These are phyloP conservation scores for Leucophenga maculata DNA, from an alignment of 2,888 invertebrate genomes.

Conservation along the genomic window DNA sequence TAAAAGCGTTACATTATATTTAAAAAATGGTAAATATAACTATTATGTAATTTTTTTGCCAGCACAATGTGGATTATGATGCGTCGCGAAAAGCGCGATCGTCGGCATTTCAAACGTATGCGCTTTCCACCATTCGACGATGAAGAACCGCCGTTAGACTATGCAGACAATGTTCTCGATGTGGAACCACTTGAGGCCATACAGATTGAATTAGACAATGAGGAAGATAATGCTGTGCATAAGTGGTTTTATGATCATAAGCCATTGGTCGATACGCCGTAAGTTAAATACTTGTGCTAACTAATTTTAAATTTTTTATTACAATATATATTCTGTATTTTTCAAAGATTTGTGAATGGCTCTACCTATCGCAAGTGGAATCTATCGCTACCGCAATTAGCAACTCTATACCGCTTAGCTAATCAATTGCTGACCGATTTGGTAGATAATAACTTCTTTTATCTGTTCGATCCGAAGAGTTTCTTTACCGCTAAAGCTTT, in stretches of 20 bases:
- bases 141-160: slow-evolving; percentile 99
- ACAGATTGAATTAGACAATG: slow-evolving; percentile 96
- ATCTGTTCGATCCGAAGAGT: slow-evolving; percentile 98
- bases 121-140: slow-evolving; percentile 99
- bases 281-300: slow-evolving; percentile 57
- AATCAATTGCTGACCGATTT: slow-evolving; percentile 98
- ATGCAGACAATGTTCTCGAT: slow-evolving; percentile 98
- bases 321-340: slow-evolving; percentile 19
- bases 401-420: slow-evolving; percentile 96
- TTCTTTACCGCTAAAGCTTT: slow-evolving; percentile 99
- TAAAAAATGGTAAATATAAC: neutral
- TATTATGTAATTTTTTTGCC: slow-evolving; percentile 10
- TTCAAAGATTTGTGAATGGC: slow-evolving; percentile 89
- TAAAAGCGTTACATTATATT: neutral
- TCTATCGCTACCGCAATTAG: slow-evolving; percentile 95
- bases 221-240: slow-evolving; percentile 92
- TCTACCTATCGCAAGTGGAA: slow-evolving; percentile 98
- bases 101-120: slow-evolving; percentile 99
- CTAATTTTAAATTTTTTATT: neutral
- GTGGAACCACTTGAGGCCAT: slow-evolving; percentile 99
- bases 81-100: slow-evolving; percentile 98
- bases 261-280: slow-evolving; percentile 92
- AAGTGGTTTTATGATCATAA: slow-evolving; percentile 99
- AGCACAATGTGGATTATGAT: slow-evolving; percentile 99
- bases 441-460: slow-evolving; percentile 98